phyloP scores from a whole-genome alignment of 1,140 invertebrate species.

The Homalodisca vitripennis region DNA sequence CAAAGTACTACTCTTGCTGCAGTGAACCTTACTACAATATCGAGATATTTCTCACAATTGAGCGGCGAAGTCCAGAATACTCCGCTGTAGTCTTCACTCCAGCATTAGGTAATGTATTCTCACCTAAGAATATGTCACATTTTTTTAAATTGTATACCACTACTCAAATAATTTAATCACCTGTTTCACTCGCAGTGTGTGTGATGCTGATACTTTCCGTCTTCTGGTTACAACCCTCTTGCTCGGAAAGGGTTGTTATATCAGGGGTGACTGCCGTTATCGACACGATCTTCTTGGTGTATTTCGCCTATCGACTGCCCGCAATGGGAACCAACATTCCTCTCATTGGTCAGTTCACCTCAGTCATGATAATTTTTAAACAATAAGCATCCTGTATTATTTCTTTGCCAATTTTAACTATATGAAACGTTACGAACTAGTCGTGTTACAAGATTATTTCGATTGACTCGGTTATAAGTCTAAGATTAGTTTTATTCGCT shows the following conservation, averaged over 20 bases:
- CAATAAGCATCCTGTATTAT: no score
- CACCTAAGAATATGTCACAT: no score
- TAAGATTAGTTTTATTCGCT: no score
- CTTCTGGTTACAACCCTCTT: slow-evolving; percentile 66
- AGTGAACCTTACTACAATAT: slow-evolving; percentile 56
- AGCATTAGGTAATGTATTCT: slow-evolving; percentile 59
- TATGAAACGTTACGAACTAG: not conserved
- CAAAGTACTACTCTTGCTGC: slow-evolving; percentile 53
- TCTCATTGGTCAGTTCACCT: slow-evolving; percentile 55
- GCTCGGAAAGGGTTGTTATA: slow-evolving; percentile 62
- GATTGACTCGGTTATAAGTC: no score
- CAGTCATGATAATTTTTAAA: not conserved
- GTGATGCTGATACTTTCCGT: slow-evolving; percentile 59
- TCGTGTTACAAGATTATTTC: not conserved
- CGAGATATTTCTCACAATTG: slow-evolving; percentile 54
- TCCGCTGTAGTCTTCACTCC: slow-evolving; percentile 60
- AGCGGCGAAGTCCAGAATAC: slow-evolving; percentile 60
- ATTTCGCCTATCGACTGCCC: slow-evolving; percentile 61
- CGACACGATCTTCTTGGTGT: slow-evolving; percentile 61
- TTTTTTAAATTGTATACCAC: no score
- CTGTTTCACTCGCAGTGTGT: slow-evolving; percentile 55
- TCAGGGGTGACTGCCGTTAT: slow-evolving; percentile 58
- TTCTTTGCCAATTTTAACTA: not conserved
- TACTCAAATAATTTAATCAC: no score
- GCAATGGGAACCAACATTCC: slow-evolving; percentile 59